Percentiles rank a stretch among this genome's conserved stretches.
Conservation (phyloP, 2,888 invertebrate species). For the Biston stratarius region DNA sequence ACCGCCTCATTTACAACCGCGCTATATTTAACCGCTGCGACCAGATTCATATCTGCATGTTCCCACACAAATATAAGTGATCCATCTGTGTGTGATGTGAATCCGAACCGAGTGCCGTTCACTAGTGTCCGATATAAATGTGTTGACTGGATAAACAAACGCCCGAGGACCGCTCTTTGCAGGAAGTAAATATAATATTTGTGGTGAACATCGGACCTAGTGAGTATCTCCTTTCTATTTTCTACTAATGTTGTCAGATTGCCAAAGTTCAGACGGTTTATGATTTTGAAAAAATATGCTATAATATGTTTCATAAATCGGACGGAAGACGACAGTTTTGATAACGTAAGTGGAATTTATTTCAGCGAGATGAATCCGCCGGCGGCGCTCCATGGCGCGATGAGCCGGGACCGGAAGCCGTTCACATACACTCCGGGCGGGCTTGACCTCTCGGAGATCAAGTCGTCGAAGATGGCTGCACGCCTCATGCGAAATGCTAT, state of each 20-base stretch:
- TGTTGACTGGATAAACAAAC: constrained; percentile 64
- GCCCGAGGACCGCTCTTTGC: constrained; percentile 46
- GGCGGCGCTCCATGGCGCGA: constrained; percentile 94
- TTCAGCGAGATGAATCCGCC: constrained; percentile 90
- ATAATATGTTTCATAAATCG: constrained; percentile 55
- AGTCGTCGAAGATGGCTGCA: constrained; percentile 95
- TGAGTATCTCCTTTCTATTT: constrained; percentile 79
- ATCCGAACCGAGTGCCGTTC: constrained; percentile 64
- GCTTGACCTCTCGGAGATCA: constrained; percentile 95
- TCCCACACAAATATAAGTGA: constrained; percentile 76
- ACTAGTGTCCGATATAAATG: constrained; percentile 62
- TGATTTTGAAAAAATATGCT: constrained; percentile 56
- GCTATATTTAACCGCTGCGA: constrained; percentile 84
- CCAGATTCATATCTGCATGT: constrained; percentile 80
- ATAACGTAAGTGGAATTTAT: constrained; percentile 62
- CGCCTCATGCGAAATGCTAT: constrained; percentile 87
- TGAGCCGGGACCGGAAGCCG: constrained; percentile 97
- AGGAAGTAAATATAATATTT: constrained; percentile 73
- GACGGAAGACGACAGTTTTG: constrained; percentile 44
- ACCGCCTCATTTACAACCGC: constrained; percentile 76
- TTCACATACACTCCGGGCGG: constrained; percentile 98
- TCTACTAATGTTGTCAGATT: constrained; percentile 75
- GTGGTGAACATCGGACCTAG: constrained; percentile 65
- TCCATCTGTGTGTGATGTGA: constrained; percentile 72
- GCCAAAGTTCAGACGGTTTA: constrained; percentile 69